Evolutionary conservation across 2,797 vertebrate species (phyloP).

Genomic region (Sebastes baramenuke): DNA sequence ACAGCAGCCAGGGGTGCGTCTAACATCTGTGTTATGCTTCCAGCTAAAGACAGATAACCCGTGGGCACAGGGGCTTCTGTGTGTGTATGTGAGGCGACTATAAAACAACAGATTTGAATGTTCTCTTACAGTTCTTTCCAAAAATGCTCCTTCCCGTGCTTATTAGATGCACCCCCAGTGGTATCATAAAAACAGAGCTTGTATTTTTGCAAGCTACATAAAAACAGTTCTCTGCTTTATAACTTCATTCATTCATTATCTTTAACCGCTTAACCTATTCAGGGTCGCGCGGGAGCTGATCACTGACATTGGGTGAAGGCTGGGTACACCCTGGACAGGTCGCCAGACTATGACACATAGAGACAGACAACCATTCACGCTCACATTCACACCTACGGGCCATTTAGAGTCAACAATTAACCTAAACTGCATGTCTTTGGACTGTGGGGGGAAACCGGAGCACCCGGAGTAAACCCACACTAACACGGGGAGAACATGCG

Average conservation of each 20-base stretch:
- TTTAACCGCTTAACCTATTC: too few relatives aligned
- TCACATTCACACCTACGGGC: too few relatives aligned
- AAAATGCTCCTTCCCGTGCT: background rate
- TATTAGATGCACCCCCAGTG: background rate
- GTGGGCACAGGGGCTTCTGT: background rate
- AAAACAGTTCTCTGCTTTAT: background rate
- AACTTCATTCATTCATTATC: background rate
- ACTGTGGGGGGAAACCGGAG: too few relatives aligned
- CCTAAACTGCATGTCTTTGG: too few relatives aligned
- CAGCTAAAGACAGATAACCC: constrained; percentile 11
- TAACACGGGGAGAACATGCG: too few relatives aligned
- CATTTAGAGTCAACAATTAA: too few relatives aligned
- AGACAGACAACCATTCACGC: too few relatives aligned
- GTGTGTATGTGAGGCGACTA: constrained; percentile 15
- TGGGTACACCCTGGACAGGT: too few relatives aligned
- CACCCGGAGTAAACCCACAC: too few relatives aligned
- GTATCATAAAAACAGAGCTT: constrained; percentile 1
- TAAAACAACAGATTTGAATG: background rate
- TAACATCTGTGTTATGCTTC: constrained; percentile 20
- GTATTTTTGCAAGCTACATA: background rate
- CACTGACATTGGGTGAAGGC: too few relatives aligned
- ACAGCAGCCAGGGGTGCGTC: constrained; percentile 6
- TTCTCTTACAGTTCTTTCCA: background rate
- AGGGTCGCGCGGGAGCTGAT: too few relatives aligned
- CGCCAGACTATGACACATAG: too few relatives aligned